These are phyloP conservation scores for Anolis carolinensis DNA, from an alignment of 2,113 vertebrate species.

Conservation along the genomic window DNA sequence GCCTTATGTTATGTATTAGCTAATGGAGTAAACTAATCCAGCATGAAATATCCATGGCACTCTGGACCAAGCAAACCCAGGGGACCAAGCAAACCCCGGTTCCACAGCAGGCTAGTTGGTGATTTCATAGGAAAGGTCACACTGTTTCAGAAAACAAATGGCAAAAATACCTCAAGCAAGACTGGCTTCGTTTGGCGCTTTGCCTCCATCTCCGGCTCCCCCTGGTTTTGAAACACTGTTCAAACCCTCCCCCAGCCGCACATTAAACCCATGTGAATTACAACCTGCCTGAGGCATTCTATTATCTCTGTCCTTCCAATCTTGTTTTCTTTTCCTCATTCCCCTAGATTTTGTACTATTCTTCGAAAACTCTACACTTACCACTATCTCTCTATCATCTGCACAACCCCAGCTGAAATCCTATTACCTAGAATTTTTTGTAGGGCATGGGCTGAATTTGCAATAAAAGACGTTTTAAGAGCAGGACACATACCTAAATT, in stretches of 20 bases:
- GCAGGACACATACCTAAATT: not conserved
- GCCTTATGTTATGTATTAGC: conserved; percentile 42
- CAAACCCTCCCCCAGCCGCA: not conserved
- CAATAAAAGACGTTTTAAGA: not conserved
- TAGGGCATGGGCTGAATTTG: not conserved
- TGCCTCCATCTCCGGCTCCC: conserved; percentile 36
- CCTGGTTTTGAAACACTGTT: conserved; percentile 21
- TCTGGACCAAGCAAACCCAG: conserved; percentile 29
- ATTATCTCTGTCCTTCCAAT: conserved; percentile 34
- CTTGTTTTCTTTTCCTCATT: conserved; percentile 29
- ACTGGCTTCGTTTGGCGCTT: conserved; percentile 30
- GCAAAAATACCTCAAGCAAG: conserved; percentile 45
- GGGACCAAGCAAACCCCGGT: conserved; percentile 31
- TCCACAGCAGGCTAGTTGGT: conserved; percentile 52
- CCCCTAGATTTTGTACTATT: not conserved
- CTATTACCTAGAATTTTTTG: conserved; percentile 17
- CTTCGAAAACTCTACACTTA: conserved; percentile 18
- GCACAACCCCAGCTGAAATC: conserved; percentile 4
- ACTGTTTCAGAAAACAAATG: conserved; percentile 54
- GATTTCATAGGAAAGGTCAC: conserved; percentile 56
- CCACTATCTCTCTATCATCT: conserved; percentile 15
- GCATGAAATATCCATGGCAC: conserved; percentile 50
- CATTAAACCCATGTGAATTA: not conserved
- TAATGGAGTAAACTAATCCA: conserved; percentile 40
- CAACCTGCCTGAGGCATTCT: conserved; percentile 17